phyloP scores from a whole-genome alignment of 2,888 invertebrate genomes.

The Stenoptilia bipunctidactyla region DNA sequence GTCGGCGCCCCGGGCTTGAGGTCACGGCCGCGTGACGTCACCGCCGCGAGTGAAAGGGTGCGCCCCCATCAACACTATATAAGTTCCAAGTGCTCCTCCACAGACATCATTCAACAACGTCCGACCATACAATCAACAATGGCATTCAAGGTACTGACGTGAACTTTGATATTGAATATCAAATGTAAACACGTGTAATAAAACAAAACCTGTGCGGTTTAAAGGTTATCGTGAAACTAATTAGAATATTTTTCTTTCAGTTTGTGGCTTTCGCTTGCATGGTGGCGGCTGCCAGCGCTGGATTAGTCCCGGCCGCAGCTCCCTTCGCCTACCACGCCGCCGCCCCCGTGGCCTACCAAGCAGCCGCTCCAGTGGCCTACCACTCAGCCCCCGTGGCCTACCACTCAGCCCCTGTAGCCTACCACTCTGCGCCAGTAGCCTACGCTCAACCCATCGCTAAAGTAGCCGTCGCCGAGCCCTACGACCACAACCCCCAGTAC shows the following conservation, averaged over 20 bases:
- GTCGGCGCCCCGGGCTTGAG: slow-evolving; percentile 36
- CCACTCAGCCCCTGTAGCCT: slow-evolving; percentile 37
- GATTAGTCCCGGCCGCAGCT: slow-evolving; percentile 19
- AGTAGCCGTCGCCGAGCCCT: slow-evolving; percentile 37
- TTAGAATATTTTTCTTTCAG: slow-evolving; percentile 18
- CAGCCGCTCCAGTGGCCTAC: slow-evolving; percentile 41
- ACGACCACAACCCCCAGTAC: slow-evolving; percentile 28
- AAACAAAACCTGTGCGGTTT: background rate
- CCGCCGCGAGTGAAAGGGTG: slow-evolving; percentile 56
- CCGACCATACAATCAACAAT: slow-evolving; percentile 43
- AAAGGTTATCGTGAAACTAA: too few species aligned
- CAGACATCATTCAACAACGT: slow-evolving; percentile 54
- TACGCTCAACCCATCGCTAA: slow-evolving; percentile 21
- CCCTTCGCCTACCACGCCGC: slow-evolving; percentile 44
- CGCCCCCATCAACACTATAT: slow-evolving; percentile 47
- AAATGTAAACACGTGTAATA: slow-evolving; percentile 9
- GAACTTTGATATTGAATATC: slow-evolving; percentile 10
- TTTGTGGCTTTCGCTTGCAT: slow-evolving; percentile 26
- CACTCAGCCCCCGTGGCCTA: slow-evolving; percentile 28
- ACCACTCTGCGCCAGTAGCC: slow-evolving; percentile 32
- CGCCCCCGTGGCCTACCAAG: slow-evolving; percentile 16
- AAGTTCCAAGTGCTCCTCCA: slow-evolving; percentile 44
- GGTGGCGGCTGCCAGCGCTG: slow-evolving; percentile 24
- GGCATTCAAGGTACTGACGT: slow-evolving; percentile 54
- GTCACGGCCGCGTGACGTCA: slow-evolving; percentile 40